A percentile compares a stretch with the other conserved stretches of the same genome.
Evolutionary conservation across 2,888 invertebrate genomes (phyloP).

Genomic region (Ellobium chinense): DNA sequence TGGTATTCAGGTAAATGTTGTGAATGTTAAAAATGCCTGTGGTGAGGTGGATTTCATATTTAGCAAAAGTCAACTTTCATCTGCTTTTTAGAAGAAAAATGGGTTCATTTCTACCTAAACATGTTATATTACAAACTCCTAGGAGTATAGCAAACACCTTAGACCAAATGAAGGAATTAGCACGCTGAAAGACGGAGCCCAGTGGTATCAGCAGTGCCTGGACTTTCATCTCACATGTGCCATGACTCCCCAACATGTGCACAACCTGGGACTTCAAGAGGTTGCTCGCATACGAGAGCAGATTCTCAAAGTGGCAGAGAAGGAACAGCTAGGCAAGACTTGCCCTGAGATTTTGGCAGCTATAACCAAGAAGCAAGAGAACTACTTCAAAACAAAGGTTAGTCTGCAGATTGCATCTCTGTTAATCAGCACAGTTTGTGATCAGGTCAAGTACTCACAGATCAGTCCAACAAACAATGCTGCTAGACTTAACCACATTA

Average conservation of each 20-base stretch:
- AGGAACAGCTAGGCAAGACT: conserved; percentile 47
- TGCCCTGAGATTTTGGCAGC: conserved; percentile 36
- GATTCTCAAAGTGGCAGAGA: conserved; percentile 50
- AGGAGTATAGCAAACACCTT: conserved; percentile 59
- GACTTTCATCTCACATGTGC: conserved; percentile 70
- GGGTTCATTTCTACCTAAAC: too few relatives aligned
- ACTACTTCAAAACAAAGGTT: conserved; percentile 63
- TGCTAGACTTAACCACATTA: too few relatives aligned
- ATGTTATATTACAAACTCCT: not conserved
- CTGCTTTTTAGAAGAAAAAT: too few relatives aligned
- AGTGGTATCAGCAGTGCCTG: conserved; percentile 68
- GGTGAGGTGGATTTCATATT: too few relatives aligned
- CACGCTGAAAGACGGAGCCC: conserved; percentile 66
- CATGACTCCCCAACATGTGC: conserved; percentile 68
- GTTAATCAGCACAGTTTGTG: too few relatives aligned
- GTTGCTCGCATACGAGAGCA: conserved; percentile 69
- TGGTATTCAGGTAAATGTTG: too few relatives aligned
- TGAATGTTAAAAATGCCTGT: too few relatives aligned
- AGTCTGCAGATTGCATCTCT: too few relatives aligned
- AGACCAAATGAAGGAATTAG: conserved; percentile 67
- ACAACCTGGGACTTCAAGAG: conserved; percentile 72
- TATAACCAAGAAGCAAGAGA: conserved; percentile 55
- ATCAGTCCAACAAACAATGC: too few relatives aligned
- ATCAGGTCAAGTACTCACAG: too few relatives aligned
- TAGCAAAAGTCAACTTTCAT: too few relatives aligned